Evolutionary conservation across 2,888 invertebrate species (phyloP).

Genomic region (Reticulitermes lucifugus): DNA sequence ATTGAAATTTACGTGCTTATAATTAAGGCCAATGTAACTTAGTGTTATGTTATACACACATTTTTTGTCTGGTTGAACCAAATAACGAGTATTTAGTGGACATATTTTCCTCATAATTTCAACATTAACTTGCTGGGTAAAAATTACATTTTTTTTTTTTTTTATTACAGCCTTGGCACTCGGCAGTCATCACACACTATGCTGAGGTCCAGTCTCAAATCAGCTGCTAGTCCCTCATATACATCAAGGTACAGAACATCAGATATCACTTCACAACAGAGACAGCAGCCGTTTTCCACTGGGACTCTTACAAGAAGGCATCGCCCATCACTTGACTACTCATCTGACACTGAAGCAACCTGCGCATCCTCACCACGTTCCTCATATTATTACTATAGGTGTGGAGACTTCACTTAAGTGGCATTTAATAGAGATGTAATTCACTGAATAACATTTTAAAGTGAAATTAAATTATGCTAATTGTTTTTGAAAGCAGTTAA

Average conservation of each 20-base stretch:
- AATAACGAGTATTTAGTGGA: no score
- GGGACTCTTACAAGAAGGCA: constrained; percentile 65
- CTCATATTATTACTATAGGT: constrained; percentile 78
- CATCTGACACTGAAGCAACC: constrained; percentile 96
- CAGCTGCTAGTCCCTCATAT: constrained; percentile 57
- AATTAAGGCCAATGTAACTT: no score
- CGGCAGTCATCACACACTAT: constrained; percentile 74
- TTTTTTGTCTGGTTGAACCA: no score
- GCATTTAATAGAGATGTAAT: no score
- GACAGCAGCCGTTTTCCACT: constrained; percentile 46
- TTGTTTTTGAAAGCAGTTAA: no score
- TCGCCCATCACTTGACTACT: constrained; percentile 86
- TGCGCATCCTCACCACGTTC: constrained; percentile 76
- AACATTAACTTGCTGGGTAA: not conserved
- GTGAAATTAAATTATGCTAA: no score
- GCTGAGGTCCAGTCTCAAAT: constrained; percentile 83
- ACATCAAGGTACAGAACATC: constrained; percentile 36
- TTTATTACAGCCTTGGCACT: constrained; percentile 11
- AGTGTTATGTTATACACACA: no score
- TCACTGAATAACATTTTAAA: no score
- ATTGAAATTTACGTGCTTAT: no score
- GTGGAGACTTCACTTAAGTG: not conserved
- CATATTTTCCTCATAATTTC: no score
- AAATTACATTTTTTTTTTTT: not conserved
- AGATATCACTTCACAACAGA: constrained; percentile 42